Evolutionary conservation across 1,140 invertebrate species (phyloP).

Genomic region (Linepithema humile): DNA sequence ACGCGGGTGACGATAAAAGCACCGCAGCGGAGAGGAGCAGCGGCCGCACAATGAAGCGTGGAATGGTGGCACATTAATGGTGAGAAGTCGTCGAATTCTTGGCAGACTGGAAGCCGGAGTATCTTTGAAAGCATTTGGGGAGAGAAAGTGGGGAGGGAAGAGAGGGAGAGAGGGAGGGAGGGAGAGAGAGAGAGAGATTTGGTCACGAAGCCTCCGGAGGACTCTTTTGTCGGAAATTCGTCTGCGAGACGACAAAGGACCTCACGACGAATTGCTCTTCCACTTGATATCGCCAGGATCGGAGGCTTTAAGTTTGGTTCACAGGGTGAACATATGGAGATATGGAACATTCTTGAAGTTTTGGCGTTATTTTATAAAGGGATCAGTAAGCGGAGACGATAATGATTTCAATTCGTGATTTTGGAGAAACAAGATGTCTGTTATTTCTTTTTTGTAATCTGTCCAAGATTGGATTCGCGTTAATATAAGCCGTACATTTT

Average conservation of each 20-base stretch:
- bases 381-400: constrained; percentile 40
- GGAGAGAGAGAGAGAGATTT: constrained; percentile 43
- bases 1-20: constrained; percentile 26
- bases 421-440: background rate
- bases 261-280: constrained; percentile 49
- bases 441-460: background rate
- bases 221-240: constrained; percentile 64
- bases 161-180: background rate
- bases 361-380: background rate
- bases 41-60: constrained; percentile 76
- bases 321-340: background rate
- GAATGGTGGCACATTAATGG: constrained; percentile 74
- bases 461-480: background rate
- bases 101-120: constrained; percentile 63
- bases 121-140: constrained; percentile 67
- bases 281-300: constrained; percentile 44
- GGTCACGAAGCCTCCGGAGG: constrained; percentile 27
- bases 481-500: background rate
- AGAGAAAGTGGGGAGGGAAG: background rate
- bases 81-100: constrained; percentile 77
- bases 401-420: background rate
- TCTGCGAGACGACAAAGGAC: constrained; percentile 29
- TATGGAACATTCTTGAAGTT: constrained; percentile 14
- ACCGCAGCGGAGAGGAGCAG: constrained; percentile 52
- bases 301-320: background rate